These are phyloP conservation scores for Pseudolycoriella hygida DNA, from an alignment of 2,888 invertebrate genomes.

Conservation along the genomic window DNA sequence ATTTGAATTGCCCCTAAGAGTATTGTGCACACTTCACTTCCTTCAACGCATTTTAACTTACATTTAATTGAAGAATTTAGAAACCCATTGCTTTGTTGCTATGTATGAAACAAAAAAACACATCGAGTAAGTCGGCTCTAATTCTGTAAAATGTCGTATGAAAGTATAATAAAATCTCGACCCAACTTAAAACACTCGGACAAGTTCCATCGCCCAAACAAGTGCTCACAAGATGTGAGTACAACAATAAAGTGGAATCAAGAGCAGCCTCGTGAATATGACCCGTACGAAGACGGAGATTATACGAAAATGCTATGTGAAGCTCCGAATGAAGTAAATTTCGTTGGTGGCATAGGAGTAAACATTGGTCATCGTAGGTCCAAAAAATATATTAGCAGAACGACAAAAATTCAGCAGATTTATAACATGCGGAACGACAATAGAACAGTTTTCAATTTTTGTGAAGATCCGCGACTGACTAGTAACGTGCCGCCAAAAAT, in stretches of 20 bases:
- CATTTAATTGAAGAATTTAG: too few relatives aligned
- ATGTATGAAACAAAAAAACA: too few relatives aligned
- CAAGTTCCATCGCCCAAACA: too few relatives aligned
- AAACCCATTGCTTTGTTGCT: too few relatives aligned
- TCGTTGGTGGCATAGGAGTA: slow-evolving; percentile 7
- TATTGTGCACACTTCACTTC: too few relatives aligned
- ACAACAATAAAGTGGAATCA: slow-evolving; percentile 16
- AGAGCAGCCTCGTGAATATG: slow-evolving; percentile 1
- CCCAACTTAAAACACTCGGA: too few relatives aligned
- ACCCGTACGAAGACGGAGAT: slow-evolving; percentile 1
- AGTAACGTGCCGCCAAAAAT: not conserved
- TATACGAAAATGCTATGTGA: not conserved
- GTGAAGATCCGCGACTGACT: slow-evolving; percentile 4
- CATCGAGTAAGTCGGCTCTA: too few relatives aligned
- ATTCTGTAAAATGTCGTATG: too few relatives aligned
- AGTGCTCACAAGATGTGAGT: too few relatives aligned
- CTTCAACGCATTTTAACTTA: too few relatives aligned
- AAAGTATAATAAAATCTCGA: too few relatives aligned
- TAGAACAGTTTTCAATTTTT: slow-evolving; percentile 10
- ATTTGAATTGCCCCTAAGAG: too few relatives aligned
- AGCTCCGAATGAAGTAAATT: slow-evolving; percentile 9
- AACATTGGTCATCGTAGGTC: slow-evolving; percentile 7
- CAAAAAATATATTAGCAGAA: slow-evolving; percentile 6
- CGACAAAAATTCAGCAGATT: slow-evolving; percentile 7
- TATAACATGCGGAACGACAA: slow-evolving; percentile 8